Evolutionary conservation across 2,797 vertebrate species (phyloP), one percentile per base, ranked within the genome.

Genomic region (Columba guinea): DNA sequence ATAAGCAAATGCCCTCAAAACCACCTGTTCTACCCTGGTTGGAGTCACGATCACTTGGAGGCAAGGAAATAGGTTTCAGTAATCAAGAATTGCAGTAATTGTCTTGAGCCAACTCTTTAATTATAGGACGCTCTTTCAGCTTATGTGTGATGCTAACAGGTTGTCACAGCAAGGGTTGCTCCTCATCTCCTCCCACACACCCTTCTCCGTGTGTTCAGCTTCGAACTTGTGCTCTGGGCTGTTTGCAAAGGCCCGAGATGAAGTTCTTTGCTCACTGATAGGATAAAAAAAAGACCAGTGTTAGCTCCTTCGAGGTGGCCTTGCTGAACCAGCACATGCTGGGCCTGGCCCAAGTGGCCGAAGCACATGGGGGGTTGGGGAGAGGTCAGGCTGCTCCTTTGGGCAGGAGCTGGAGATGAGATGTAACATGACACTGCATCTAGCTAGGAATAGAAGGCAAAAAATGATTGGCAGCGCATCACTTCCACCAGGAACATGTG

Each of bases 221-320:
- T 37, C 73, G 9, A 0, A 8, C 13, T 16, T 0, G 0, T 15
- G 30, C n/a, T 55, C 11, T 21, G 15, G 62, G 2, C 46, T 17
- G 37, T 30, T 79, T 27, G 0, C 48, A 34, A 4, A 35, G 46
- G 15, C 71, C 17, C 1, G 1, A 26, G n/a, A 11, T 8, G 11
- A n/a, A 53, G 11, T 4, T 41, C 80, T 26, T 28, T 51, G 16
- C 65, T 81, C 19, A 1, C 21, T 39, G 34, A 2, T 35, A 20
- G 55, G 59, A 6, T 79, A 56, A 60, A 14, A 19, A 56, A 56
- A 14, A 19, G 30, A 55, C 23, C 0, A 10, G 9, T 4, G 18
- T 10, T 44, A 28, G 39, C 22, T 4, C 23, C 20, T 5, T 18
- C 30, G 87, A 44, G 41, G 5, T 12, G 13, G 48, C 27, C n/a